phyloP scores from a whole-genome alignment of 1,140 invertebrate genomes.

The Drosophila sucinea region DNA sequence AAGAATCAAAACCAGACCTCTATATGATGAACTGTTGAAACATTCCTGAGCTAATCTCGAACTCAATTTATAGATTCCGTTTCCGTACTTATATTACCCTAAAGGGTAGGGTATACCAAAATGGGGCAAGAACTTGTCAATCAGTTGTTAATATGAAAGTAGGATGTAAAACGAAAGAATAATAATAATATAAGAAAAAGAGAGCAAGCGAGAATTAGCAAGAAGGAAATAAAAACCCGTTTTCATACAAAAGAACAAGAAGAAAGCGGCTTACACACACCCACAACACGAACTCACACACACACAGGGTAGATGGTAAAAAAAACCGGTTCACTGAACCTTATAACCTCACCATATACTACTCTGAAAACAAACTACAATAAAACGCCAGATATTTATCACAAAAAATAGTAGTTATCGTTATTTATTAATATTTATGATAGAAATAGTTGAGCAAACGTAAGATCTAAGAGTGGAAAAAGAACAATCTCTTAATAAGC shows the following conservation, averaged over 20 bases:
- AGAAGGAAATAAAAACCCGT: conserved; percentile 15
- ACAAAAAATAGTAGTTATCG: conserved; percentile 51
- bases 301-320: conserved; percentile 26
- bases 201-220: conserved; percentile 33
- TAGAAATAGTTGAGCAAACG: conserved; percentile 47
- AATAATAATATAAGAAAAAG: conserved; percentile 22
- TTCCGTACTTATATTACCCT: no score
- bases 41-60: no score
- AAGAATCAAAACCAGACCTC: no score
- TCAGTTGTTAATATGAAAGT: conserved; percentile 21
- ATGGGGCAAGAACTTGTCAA: background rate
- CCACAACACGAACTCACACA: conserved; percentile 23
- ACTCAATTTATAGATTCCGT: no score
- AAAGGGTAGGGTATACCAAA: background rate
- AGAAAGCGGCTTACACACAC: conserved; percentile 45
- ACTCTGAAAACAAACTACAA: conserved; percentile 20
- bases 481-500: conserved; percentile 46
- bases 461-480: conserved; percentile 37
- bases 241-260: conserved; percentile 3
- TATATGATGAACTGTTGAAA: no score
- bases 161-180: conserved; percentile 20
- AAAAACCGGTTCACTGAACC: conserved; percentile 74
- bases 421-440: conserved; percentile 36
- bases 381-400: conserved; percentile 34
- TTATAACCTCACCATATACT: conserved; percentile 17